Conservation (phyloP, 2,797 vertebrate species). For the Melanotaenia nigrans region DNA sequence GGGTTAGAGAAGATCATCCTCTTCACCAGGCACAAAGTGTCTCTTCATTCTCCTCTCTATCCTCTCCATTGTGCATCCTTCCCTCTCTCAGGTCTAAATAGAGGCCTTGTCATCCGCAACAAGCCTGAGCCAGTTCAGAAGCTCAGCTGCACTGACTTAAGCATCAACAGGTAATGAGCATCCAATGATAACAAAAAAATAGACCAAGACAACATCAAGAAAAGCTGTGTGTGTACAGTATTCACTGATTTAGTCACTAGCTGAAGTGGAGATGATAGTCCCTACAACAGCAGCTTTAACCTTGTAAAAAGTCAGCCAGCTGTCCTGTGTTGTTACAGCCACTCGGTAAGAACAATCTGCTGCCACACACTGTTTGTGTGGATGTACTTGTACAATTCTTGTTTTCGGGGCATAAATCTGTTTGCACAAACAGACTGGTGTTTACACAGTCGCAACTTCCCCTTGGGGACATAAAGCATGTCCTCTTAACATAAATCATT, state of each 20-base stretch:
- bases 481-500: conserved; percentile 7
- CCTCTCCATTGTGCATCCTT: conserved; percentile 76
- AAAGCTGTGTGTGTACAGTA: background rate
- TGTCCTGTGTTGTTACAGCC: conserved; percentile 17
- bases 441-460: conserved; percentile 25
- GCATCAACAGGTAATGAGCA: conserved; percentile 58
- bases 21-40: conserved; percentile 74
- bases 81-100: conserved; percentile 74
- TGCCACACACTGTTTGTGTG: conserved; percentile 10
- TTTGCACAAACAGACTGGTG: conserved; percentile 23
- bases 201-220: conserved; percentile 13
- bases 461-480: conserved; percentile 9
- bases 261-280: background rate
- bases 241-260: background rate
- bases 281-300: background rate
- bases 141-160: conserved; percentile 78
- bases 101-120: conserved; percentile 73
- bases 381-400: background rate
- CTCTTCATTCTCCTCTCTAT: conserved; percentile 81
- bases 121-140: conserved; percentile 62
- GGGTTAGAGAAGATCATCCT: conserved; percentile 69
- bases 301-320: background rate
- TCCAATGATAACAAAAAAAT: conserved; percentile 13
- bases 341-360: conserved; percentile 16
- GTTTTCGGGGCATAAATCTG: conserved; percentile 12